Conservation (phyloP, 2,113 vertebrate genomes). For the Acanthisitta chloris region DNA sequence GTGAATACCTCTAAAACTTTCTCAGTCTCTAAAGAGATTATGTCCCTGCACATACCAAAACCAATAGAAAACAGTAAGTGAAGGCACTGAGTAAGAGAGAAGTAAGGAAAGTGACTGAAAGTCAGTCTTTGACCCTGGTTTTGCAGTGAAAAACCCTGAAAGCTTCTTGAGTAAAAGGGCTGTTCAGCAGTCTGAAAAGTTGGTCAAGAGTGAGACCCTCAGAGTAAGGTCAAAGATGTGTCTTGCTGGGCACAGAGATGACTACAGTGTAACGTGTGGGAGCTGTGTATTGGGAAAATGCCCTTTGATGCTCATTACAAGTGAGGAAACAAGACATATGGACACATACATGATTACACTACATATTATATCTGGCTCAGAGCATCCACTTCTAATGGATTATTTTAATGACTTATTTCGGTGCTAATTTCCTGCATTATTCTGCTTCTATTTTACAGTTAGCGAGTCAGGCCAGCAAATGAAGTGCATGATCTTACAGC, state of each 20-base stretch:
- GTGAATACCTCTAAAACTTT: not conserved
- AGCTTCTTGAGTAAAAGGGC: not conserved
- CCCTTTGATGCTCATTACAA: not conserved
- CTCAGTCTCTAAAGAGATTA: not conserved
- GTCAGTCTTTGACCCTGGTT: not conserved
- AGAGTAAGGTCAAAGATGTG: not conserved
- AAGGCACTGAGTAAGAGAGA: not conserved
- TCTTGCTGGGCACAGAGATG: not conserved
- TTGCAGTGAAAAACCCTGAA: not conserved
- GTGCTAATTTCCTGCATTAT: not conserved
- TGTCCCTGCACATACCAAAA: not conserved
- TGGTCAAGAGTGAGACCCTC: not conserved
- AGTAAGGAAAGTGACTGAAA: not conserved
- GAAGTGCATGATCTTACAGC: not conserved
- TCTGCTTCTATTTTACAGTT: not conserved
- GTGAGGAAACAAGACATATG: not conserved
- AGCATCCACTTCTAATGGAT: not conserved
- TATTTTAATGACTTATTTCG: conserved; percentile 5
- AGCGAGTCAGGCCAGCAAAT: not conserved
- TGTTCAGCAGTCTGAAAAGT: not conserved
- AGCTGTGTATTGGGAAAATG: not conserved
- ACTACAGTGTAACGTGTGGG: not conserved
- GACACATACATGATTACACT: not conserved
- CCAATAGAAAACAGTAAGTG: not conserved
- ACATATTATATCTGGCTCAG: not conserved